Evolutionary conservation across 2,113 vertebrate genomes (phyloP), one percentile per base, ranked within the genome.

Genomic region (Trogon surrucura): DNA sequence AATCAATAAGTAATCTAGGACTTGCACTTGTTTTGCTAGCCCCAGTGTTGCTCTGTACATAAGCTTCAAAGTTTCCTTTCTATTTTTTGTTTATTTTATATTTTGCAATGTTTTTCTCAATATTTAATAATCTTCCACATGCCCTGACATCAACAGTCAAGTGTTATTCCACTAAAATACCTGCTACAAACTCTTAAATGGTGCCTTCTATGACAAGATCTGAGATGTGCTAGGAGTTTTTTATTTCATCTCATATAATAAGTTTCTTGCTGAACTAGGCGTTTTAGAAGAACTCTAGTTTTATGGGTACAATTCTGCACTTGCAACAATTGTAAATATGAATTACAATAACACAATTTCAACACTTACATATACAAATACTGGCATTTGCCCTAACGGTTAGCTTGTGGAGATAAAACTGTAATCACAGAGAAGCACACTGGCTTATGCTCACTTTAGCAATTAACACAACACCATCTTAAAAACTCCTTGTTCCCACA

Each of bases 81-180:
- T 98, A 99, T 99, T 99, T 98, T 99, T 99, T 98, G 98, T 97
- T 99, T 98, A 98, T 98, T 99, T 99, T 99, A 98, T 98, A 98
- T 98, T 99, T 99, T 99, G 98, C 99, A 97, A 99, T 99, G 98
- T 99, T 99, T 99, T 99, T 99, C 98, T 98, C 97, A 98, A 99
- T 99, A 99, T 99, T 99, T 99, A 99, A 95, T 97, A 98, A 96
- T 98, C 98, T 99, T 99, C 99, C 98, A 41, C 41, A 66, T 23
- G 25, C 29, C 20, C 25, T 78, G 44, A 30, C 45, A 58, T 23
- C 4, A 3, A 47, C 5, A 90, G 3, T 44, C 17, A 41, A 60
- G 6, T 14, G 32, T 44, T 71, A 56, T 29, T 81, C 32, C n/a
- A 60, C n/a, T 58, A 58, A 72, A 71, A 30, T 13, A 25, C 11